phyloP scores from a whole-genome alignment of 2,113 vertebrate species.

The Tachysurus fulvidraco region DNA sequence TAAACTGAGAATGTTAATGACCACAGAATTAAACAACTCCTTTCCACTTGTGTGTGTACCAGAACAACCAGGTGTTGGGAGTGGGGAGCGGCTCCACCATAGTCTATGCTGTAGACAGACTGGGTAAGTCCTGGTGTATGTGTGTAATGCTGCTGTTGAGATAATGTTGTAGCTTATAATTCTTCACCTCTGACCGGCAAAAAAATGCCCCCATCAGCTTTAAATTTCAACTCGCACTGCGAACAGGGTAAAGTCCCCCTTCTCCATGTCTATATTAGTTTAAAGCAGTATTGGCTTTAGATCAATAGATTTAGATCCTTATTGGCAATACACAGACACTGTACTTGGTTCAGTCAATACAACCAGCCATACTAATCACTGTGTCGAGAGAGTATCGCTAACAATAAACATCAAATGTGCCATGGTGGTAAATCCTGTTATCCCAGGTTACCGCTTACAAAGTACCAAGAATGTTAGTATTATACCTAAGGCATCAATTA shows the following conservation, averaged over 20 bases:
- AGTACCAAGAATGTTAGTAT: not conserved
- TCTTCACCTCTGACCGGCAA: not conserved
- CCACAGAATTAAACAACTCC: not conserved
- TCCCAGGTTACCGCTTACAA: not conserved
- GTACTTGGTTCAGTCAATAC: not conserved
- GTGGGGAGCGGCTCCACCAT: slow-evolving; percentile 97
- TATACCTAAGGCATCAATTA: not conserved
- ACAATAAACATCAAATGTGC: not conserved
- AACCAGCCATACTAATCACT: not conserved
- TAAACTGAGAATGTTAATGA: not conserved
- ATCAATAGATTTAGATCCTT: no score
- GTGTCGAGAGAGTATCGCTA: not conserved
- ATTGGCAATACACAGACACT: not conserved
- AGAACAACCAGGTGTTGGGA: slow-evolving; percentile 95
- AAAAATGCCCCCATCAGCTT: not conserved
- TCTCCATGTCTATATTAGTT: not conserved
- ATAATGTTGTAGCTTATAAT: not conserved
- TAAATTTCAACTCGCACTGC: not conserved
- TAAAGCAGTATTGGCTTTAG: not conserved
- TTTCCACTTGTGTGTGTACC: not conserved
- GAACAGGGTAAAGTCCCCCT: not conserved
- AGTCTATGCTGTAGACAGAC: slow-evolving; percentile 88
- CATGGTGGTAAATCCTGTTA: no score
- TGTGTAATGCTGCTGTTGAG: not conserved
- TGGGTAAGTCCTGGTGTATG: slow-evolving; percentile 74